Base-by-base conservation (phyloP, 2,113 vertebrate species). In the Lichenostomus cassidix region DNA sequence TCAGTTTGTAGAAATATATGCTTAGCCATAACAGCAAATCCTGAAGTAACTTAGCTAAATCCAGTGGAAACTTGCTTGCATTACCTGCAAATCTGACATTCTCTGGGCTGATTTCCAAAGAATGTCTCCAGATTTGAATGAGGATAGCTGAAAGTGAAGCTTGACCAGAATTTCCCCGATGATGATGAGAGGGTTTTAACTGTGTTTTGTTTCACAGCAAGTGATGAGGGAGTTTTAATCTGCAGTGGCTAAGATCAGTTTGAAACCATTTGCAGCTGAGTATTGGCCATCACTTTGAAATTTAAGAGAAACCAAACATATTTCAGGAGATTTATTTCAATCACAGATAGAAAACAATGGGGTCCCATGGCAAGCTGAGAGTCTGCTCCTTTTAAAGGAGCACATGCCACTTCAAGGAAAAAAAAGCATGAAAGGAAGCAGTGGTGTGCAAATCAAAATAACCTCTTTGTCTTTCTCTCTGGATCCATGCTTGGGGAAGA, bases 371-470 rank as follows among this genome's bases (percentile, higher is more conserved):
- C 68, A 92, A 87, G 64, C 75, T 78, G 77, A 77, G 46, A 92
- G 62, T 58, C 81, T 83, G 50, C n/a, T 88, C 24, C 85, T 90
- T 94, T 93, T 85, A 80, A 67, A 91, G 31, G 33, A 68, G 58
- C 81, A 83, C 68, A 73, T 92, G 64, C 44, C 55, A 74, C 84
- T 76, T 86, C 67, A 93, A 90, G 50, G 19, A 58, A 60, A 86
- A 78, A 80, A 86, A 85, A 49, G 6, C 70, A 82, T 92, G 56
- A 95, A 95, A 93, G 58, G 82, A 85, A 94, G 58, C 49, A 80
- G 27, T 84, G 64, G 63, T 84, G 89, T 97, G 90, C 86, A 95
- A 92, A 93, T 85, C 80, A 91, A 91, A 95, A 91, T 82, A 88
- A 92, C 46, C 33, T 21, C 12, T 94, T 88, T 92, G 64, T 91